Evolutionary conservation across 2,113 vertebrate genomes (phyloP).

Genomic region (Aphyosemion australe): DNA sequence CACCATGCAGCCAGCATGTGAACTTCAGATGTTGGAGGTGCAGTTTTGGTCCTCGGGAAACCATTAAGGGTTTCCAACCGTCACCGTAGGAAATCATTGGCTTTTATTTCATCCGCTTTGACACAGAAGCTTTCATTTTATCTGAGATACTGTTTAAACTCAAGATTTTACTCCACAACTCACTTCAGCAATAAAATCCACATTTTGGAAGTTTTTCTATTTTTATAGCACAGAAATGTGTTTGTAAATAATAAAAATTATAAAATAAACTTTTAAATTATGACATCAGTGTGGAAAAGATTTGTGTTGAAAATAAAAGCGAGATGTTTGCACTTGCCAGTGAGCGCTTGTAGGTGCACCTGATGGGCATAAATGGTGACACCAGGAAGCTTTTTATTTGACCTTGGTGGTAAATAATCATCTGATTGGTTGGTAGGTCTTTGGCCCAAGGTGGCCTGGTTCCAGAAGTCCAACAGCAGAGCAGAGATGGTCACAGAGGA

Average conservation of each 20-base stretch:
- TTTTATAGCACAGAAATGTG: slow-evolving; percentile 43
- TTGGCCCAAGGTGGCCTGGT: too few relatives aligned
- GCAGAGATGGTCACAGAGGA: too few relatives aligned
- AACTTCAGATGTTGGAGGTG: slow-evolving; percentile 27
- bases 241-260: slow-evolving; percentile 64
- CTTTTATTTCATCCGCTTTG: slow-evolving; percentile 14
- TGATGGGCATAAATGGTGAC: background rate
- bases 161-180: background rate
- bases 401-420: too few relatives aligned
- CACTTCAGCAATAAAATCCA: slow-evolving; percentile 25
- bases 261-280: slow-evolving; percentile 72
- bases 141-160: slow-evolving; percentile 18
- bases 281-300: slow-evolving; percentile 26
- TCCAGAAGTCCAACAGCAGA: too few relatives aligned
- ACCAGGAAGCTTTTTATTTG: background rate
- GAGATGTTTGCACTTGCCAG: slow-evolving; percentile 23
- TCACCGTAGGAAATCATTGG: slow-evolving; percentile 34
- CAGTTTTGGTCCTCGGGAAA: slow-evolving; percentile 7
- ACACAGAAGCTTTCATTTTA: slow-evolving; percentile 22
- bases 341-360: slow-evolving; percentile 3
- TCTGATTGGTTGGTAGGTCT: too few relatives aligned
- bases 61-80: background rate
- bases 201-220: slow-evolving; percentile 18
- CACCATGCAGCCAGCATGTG: slow-evolving; percentile 33
- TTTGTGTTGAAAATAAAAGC: slow-evolving; percentile 3